Conservation (phyloP, 1,140 invertebrate species). For the Metaphire vulgaris region DNA sequence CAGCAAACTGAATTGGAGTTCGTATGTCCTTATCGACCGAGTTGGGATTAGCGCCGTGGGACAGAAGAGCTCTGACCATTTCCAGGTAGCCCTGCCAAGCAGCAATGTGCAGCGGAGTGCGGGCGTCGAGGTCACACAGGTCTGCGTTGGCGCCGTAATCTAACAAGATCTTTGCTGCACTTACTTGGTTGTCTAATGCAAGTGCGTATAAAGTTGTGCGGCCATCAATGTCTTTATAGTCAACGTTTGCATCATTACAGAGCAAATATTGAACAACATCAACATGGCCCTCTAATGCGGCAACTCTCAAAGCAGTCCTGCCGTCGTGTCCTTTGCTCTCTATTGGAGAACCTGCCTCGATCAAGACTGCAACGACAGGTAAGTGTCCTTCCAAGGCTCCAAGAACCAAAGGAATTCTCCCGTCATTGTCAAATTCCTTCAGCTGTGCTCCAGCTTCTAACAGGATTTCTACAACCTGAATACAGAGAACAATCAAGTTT, state of each 20-base stretch:
- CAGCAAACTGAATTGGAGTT: constrained; percentile 77
- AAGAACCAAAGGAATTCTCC: constrained; percentile 50
- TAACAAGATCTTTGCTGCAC: constrained; percentile 37
- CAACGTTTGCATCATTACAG: constrained; percentile 70
- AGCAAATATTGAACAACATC: constrained; percentile 54
- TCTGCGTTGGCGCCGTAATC: constrained; percentile 77
- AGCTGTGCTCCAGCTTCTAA: constrained; percentile 84
- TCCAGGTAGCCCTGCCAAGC: constrained; percentile 86
- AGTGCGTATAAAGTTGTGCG: constrained; percentile 84
- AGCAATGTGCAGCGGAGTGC: constrained; percentile 83
- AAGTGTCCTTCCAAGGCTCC: constrained; percentile 49
- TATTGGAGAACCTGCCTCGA: constrained; percentile 53
- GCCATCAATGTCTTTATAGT: constrained; percentile 86
- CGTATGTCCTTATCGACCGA: constrained; percentile 80
- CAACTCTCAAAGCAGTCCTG: constrained; percentile 78
- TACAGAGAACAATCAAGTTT: no score
- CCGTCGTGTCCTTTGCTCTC: constrained; percentile 86
- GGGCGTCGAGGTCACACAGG: constrained; percentile 77
- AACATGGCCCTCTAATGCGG: constrained; percentile 73
- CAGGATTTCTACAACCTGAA: constrained; percentile 59
- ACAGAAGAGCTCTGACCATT: constrained; percentile 76
- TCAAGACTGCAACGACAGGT: constrained; percentile 38
- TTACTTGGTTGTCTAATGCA: constrained; percentile 80
- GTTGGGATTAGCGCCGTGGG: constrained; percentile 73
- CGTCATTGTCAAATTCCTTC: constrained; percentile 78